Percentiles rank a stretch among this genome's conserved stretches.
phyloP scores from a whole-genome alignment of 2,113 vertebrate genomes.

The Atractosteus spatula region DNA sequence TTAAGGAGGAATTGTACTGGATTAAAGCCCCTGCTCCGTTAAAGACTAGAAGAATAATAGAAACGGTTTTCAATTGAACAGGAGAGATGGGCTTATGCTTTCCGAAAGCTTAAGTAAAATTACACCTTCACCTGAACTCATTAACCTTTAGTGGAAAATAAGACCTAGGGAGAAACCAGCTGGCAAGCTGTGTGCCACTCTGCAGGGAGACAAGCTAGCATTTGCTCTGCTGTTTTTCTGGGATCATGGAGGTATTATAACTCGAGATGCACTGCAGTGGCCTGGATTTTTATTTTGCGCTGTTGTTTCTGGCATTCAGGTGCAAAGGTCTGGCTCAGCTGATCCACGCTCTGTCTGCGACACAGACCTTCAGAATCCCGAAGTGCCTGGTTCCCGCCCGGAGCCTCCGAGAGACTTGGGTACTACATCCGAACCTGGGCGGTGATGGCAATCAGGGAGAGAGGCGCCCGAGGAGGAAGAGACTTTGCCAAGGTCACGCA shows the following conservation, averaged over 20 bases:
- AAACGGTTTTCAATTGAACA: too few relatives aligned
- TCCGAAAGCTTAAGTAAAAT: constrained; percentile 32
- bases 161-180: constrained; percentile 53
- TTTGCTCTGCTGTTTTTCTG: constrained; percentile 29
- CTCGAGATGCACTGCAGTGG: too few relatives aligned
- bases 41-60: too few relatives aligned
- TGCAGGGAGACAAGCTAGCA: constrained; percentile 45
- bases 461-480: too few relatives aligned
- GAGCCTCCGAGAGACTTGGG: background rate
- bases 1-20: too few relatives aligned
- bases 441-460: too few relatives aligned
- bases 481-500: constrained; percentile 2
- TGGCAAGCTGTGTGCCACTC: constrained; percentile 43
- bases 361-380: background rate
- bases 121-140: constrained; percentile 46
- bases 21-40: too few relatives aligned
- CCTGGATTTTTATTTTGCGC: too few relatives aligned
- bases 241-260: too few relatives aligned
- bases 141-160: constrained; percentile 68
- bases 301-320: too few relatives aligned
- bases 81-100: background rate
- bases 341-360: too few relatives aligned
- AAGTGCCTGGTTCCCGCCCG: background rate
- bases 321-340: too few relatives aligned
- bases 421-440: background rate